Evolutionary conservation across 2,888 invertebrate species (phyloP), one percentile per base, ranked within the genome.

Genomic region (Nomada lathburiana): DNA sequence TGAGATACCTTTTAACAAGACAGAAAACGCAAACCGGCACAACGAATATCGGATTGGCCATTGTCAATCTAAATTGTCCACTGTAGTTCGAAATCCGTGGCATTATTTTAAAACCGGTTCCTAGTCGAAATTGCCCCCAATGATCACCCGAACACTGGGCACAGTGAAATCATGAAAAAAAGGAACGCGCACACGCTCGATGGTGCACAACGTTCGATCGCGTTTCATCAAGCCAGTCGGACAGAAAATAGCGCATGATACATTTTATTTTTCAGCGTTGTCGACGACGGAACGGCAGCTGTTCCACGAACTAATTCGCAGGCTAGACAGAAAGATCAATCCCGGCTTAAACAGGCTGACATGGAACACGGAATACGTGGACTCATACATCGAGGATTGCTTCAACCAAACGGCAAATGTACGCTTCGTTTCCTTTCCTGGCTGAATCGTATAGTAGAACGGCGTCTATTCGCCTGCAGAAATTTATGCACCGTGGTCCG

Each of bases 211-310:
- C 57, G 44, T 53, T 26, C 63, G 53, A 57, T 57, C 65, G 20
- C 23, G 55, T 55, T 70, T 50, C 70, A 10, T n/a, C 20, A 11
- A 47, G 16, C 16, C 47, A 2, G 13, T 4, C 13, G 4, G 18
- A 47, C 23, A 50, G n/a, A 16, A 10, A 64, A 18, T n/a, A 20
- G 52, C 47, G 71, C 65, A 44, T 23, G 36, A 36, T 36, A 36
- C 36, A 73, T 79, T 84, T 52, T 68, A 68, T 78, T 80, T 90
- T 87, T 18, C 95, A 86, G 96, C 97, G 0, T 93, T 98, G 10
- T 97, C 97, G 0, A 95, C 95, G 2, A 96, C 97, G 63, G 98
- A 98, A 91, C 94, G 97, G 47, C 94, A 96, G 62, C 94, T 98
- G 2, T 98, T 98, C 94, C 96, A 95, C 78, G 97, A 97, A 13